Conservation (phyloP, 2,797 vertebrate genomes). For the Rhinogobio ventralis region DNA sequence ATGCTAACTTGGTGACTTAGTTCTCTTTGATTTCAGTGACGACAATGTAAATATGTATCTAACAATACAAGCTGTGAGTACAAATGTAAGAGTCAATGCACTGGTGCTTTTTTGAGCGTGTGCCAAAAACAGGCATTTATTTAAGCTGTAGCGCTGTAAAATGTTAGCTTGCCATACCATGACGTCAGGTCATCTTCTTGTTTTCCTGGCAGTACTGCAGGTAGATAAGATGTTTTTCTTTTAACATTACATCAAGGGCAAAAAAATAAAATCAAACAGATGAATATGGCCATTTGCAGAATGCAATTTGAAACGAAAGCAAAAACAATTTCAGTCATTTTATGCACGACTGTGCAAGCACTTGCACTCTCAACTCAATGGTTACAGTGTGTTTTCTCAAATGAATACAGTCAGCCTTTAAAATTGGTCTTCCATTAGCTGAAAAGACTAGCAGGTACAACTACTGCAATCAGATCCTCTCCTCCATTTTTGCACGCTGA, state of each 20-base stretch:
- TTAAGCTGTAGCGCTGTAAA: not conserved
- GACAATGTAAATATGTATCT: constrained; percentile 30
- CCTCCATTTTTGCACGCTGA: not conserved
- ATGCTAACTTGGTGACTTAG: not conserved
- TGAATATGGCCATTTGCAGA: constrained; percentile 61
- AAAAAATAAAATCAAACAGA: constrained; percentile 46
- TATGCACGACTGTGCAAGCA: constrained; percentile 38
- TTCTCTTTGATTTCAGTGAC: constrained; percentile 30
- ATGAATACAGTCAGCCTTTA: constrained; percentile 33
- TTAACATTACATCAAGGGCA: constrained; percentile 17
- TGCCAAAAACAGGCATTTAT: not conserved
- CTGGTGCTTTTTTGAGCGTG: not conserved
- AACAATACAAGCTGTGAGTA: constrained; percentile 14
- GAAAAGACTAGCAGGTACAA: constrained; percentile 19
- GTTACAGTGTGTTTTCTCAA: constrained; percentile 37
- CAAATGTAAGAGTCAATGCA: constrained; percentile 7
- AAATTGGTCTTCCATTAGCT: constrained; percentile 44
- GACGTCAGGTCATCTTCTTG: constrained; percentile 12
- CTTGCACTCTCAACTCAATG: constrained; percentile 31
- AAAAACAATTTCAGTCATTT: constrained; percentile 65
- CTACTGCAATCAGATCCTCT: constrained; percentile 18
- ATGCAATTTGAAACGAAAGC: constrained; percentile 63
- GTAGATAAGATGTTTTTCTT: constrained; percentile 17
- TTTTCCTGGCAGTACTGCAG: not conserved
- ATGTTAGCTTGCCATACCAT: not conserved